Base-by-base conservation (phyloP, 2,113 vertebrate species). In the Micronycteris hirsuta region DNA sequence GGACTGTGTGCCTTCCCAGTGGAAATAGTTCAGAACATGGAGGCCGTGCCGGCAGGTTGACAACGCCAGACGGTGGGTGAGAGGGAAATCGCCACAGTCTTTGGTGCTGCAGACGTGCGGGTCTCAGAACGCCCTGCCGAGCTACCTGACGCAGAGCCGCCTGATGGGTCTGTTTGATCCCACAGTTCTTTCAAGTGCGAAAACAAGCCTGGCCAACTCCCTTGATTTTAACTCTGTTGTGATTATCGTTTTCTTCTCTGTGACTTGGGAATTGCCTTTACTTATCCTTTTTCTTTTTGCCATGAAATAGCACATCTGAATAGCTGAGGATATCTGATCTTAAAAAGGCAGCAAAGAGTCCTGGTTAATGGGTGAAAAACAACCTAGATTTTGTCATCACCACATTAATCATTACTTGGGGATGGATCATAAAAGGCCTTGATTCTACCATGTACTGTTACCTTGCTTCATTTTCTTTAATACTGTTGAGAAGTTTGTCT, bases 401-500 rank as follows among this genome's bases (percentile, higher is more conserved):
- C 5, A 0, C 97, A 95, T 97, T 97, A 97, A 96, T 97, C 76
- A 65, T 87, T 56, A 97, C 49, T 73, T 58, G 56, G 52, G 90
- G 84, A 49, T 31, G 13, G 15, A 52, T 93, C 11, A 0, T 0
- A 65, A 76, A 93, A 77, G 92, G 83, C 52, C 33, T 92, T 36
- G 33, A 82, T 96, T 91, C 96, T 61, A 82, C 91, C 73, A 3
- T 94, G 7, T 13, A 43, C 41, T 83, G 56, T 45, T 95, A 91
- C 47, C 76, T 95, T 17, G 82, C 84, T 76, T 96, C 68, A 4
- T 82, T 63, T 92, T 80, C 92, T 77, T 90, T 88, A 94, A 70
- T 73, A 95, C 86, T 84, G 96, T 67, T 96, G 96, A 85, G 89
- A 95, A 96, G 96, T 97, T 96, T 98, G 93, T 97, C 97, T 97